These are phyloP conservation scores for Conus ventricosus DNA, from an alignment of 1,140 invertebrate genomes.

Conservation along the genomic window DNA sequence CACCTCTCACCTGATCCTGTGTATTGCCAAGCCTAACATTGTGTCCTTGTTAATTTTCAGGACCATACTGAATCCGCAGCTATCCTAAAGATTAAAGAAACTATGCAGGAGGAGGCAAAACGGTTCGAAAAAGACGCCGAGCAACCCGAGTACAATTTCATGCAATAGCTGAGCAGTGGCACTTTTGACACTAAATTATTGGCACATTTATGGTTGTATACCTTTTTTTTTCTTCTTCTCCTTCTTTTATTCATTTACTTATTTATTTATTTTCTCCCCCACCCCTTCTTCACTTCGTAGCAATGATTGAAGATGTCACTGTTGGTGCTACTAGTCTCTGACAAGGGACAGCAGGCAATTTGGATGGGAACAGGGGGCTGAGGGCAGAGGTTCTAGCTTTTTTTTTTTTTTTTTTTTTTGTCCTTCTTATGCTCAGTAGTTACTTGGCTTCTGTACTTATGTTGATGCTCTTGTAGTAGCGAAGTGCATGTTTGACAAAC, in stretches of 20 bases:
- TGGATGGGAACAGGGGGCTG: slow-evolving; percentile 18
- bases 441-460: slow-evolving; percentile 26
- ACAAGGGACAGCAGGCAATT: slow-evolving; percentile 17
- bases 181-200: background rate
- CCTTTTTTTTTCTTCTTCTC: background rate
- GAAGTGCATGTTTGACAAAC: slow-evolving; percentile 26
- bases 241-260: background rate
- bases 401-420: background rate
- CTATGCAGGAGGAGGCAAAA: slow-evolving; percentile 99
- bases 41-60: slow-evolving; percentile 78
- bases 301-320: slow-evolving; percentile 26
- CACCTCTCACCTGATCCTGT: background rate
- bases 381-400: background rate
- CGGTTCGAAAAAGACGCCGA: slow-evolving; percentile 97
- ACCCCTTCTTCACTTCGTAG: background rate
- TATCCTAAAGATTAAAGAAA: slow-evolving; percentile 99
- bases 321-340: slow-evolving; percentile 27
- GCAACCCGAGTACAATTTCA: slow-evolving; percentile 61
- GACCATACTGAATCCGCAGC: slow-evolving; percentile 98
- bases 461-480: slow-evolving; percentile 33
- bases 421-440: slow-evolving; percentile 10
- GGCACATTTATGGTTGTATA: background rate
- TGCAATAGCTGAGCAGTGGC: slow-evolving; percentile 46
- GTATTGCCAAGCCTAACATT: slow-evolving; percentile 32
- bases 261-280: background rate